A percentile compares a stretch with the other conserved stretches of the same genome.
These are phyloP conservation scores for Melanostoma scalare DNA, from an alignment of 2,888 invertebrate species.

Conservation along the genomic window DNA sequence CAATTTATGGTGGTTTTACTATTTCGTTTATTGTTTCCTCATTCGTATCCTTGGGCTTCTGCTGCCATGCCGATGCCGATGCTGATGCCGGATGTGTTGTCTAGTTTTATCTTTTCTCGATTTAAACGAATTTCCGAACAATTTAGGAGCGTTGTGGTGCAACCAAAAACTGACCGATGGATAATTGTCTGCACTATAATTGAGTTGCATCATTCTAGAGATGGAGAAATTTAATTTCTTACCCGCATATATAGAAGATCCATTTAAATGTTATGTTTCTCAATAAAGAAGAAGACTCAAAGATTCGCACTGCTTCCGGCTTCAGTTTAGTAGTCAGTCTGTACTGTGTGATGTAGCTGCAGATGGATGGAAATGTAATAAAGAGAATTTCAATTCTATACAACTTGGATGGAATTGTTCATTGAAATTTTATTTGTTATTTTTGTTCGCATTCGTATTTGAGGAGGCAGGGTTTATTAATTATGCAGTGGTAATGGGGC, in stretches of 20 bases:
- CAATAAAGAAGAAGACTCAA: neutral
- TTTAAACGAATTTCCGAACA: slow-evolving; percentile 51
- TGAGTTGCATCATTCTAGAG: slow-evolving; percentile 32
- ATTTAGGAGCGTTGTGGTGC: slow-evolving; percentile 49
- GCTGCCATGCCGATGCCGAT: neutral
- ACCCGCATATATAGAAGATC: neutral
- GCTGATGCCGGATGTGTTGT: neutral
- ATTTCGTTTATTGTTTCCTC: slow-evolving; percentile 67
- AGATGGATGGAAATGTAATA: slow-evolving; percentile 41
- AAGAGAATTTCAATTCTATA: slow-evolving; percentile 50
- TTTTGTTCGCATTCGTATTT: neutral
- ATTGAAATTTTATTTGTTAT: slow-evolving; percentile 2
- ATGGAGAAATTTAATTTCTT: neutral
- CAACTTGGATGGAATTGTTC: neutral
- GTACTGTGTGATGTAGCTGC: slow-evolving; percentile 11
- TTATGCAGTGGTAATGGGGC: neutral
- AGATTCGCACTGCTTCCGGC: too few species aligned
- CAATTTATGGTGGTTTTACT: slow-evolving; percentile 68
- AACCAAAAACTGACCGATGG: slow-evolving; percentile 64
- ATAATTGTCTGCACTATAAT: slow-evolving; percentile 68
- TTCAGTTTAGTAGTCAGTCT: too few species aligned
- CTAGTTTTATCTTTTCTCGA: slow-evolving; percentile 41
- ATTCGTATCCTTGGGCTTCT: slow-evolving; percentile 46
- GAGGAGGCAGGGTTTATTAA: slow-evolving; percentile 5
- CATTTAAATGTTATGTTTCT: slow-evolving; percentile 34